Percentiles rank a stretch among this genome's conserved stretches.
phyloP scores from a whole-genome alignment of 2,113 vertebrate genomes.

The Megaceryle torquata region DNA sequence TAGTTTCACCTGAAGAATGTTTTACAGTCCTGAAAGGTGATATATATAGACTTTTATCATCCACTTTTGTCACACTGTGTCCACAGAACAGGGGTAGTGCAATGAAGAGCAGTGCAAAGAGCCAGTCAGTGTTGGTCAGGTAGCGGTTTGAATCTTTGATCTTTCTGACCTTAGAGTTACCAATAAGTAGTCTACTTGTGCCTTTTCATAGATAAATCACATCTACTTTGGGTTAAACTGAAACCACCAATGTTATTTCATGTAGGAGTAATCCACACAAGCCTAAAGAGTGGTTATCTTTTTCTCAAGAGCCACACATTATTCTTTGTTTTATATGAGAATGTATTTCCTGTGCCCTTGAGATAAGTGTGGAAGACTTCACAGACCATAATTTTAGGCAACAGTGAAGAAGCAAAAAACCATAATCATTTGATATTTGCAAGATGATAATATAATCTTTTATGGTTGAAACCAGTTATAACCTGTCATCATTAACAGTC shows the following conservation, averaged over 20 bases:
- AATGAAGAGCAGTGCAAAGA: neutral
- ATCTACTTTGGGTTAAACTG: neutral
- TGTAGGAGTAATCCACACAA: neutral
- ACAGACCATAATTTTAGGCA: neutral
- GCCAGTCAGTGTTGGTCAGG: neutral
- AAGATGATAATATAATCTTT: neutral
- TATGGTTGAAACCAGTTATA: neutral
- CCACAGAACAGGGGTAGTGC: neutral
- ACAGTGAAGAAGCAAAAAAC: neutral
- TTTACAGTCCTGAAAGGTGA: neutral
- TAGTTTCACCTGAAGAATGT: neutral
- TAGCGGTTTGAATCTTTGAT: neutral
- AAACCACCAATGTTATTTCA: constrained; percentile 1
- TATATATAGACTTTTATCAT: neutral
- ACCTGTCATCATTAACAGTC: neutral
- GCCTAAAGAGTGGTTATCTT: neutral
- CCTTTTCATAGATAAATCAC: neutral
- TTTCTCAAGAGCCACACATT: neutral
- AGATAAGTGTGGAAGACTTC: neutral
- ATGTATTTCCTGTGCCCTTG: neutral
- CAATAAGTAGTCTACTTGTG: neutral
- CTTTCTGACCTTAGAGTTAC: neutral
- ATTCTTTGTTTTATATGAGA: neutral
- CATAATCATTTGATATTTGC: neutral
- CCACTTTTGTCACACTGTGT: neutral